Evolutionary conservation across 1,140 invertebrate genomes (phyloP), one percentile per base, ranked within the genome.

Genomic region (Tachypleus tridentatus): DNA sequence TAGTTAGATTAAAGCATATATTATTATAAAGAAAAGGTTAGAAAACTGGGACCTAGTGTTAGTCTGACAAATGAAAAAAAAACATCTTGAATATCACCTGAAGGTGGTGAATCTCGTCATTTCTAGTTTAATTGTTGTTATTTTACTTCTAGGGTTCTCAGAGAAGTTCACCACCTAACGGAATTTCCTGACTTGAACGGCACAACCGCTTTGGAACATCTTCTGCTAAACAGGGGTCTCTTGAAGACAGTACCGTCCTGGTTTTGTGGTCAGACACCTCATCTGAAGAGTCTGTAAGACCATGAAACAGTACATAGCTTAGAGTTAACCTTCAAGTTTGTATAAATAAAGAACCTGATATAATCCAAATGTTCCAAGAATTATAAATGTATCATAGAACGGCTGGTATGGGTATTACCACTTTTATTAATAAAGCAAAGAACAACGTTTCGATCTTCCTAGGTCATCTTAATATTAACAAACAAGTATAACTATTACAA

Each of bases 251-350:
- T 93, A 63, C 89, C 92, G 7, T 64, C 75, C 9, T 81, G 85
- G 69, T 78, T 95, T 10, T 96, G 93, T 76, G 72, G 73, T 49
- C 83, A 85, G 66, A 85, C 86, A 71, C 87, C 87, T 62, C 84
- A 83, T 73, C 83, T 95, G 52, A 87, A 86, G 75, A 89, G 86
- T 74, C 77, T 96, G 93, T 95, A 79, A 85, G 91, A 52, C 60
- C 62, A n/a, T 67, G 58, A 10, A 57, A 63, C 51, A 62, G 52
- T 52, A 47, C 49, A 63, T 51, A 62, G 11, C 11, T 29, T 51
- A 61, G 65, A 59, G 58, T 60, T 51, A 64, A 64, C 0, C 72
- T 77, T 66, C 73, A 77, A 76, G 62, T 76, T 76, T 71, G 64
- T 78, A 5, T 76, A 77, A 69, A 75, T 74, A 11, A 78, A 78